Base-by-base conservation (phyloP, 2,888 invertebrate species). In the Seira sanloemensis region DNA sequence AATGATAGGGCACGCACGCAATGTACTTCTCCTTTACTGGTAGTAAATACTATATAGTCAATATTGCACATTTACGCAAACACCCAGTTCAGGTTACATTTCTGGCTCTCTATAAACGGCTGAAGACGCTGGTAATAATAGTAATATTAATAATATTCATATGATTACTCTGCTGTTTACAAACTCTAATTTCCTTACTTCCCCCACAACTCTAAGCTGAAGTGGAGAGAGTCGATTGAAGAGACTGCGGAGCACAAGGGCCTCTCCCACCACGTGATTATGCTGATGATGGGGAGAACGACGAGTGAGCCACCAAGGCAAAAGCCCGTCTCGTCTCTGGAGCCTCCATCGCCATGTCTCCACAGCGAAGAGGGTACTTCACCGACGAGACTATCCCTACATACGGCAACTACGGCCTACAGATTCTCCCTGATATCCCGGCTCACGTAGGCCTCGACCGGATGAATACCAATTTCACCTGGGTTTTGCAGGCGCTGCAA, bases 81-180 rank as follows among this genome's bases (percentile, higher is more conserved):
- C n/a, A n/a, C n/a, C n/a, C n/a, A n/a, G n/a, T n/a, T n/a, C n/a
- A n/a, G n/a, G n/a, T n/a, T n/a, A n/a, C n/a, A n/a, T n/a, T n/a
- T n/a, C n/a, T n/a, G n/a, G n/a, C n/a, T n/a, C n/a, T n/a, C n/a
- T n/a, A n/a, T n/a, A n/a, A n/a, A n/a, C n/a, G n/a, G n/a, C n/a
- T n/a, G n/a, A n/a, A n/a, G n/a, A n/a, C n/a, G 26, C 24, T 18
- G 19, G 66, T 18, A 66, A 66, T 66, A 66, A 75, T 62, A 74
- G 65, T 73, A 26, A 72, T 23, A 72, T 50, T 58, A 73, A 73
- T 74, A 74, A 65, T 19, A 74, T 62, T 62, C 62, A 62, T 62
- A 62, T 62, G 19, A 2, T 12, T 50, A 50, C 50, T n/a, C n/a
- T n/a, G n/a, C n/a, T n/a, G n/a, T 50, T 71, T 71, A 50, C 71